These are phyloP conservation scores for Pempheris klunzingeri DNA, from an alignment of 2,797 vertebrate species.

Conservation along the genomic window DNA sequence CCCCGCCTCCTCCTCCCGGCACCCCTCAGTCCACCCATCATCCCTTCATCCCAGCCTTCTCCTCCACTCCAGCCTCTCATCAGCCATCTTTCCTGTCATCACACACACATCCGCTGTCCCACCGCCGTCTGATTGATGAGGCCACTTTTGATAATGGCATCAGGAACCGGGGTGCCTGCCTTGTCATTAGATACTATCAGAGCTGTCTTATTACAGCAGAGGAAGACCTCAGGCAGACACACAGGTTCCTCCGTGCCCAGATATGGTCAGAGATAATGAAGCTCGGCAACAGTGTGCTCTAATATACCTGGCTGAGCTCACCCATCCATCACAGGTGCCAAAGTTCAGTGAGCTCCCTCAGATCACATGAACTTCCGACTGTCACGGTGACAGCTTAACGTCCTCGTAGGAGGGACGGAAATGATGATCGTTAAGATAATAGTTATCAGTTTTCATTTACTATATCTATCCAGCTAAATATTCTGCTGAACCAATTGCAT, in stretches of 20 bases:
- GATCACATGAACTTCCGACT: constrained; percentile 59
- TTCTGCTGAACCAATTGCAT: background rate
- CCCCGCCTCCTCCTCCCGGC: constrained; percentile 67
- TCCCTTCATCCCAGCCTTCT: constrained; percentile 50
- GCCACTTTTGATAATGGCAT: constrained; percentile 85
- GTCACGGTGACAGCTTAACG: constrained; percentile 46
- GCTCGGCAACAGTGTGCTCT: constrained; percentile 56
- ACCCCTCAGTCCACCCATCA: constrained; percentile 55
- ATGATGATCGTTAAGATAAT: constrained; percentile 3
- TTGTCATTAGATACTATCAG: constrained; percentile 85
- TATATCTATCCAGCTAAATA: background rate
- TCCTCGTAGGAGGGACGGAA: constrained; percentile 14
- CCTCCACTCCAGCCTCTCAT: constrained; percentile 78
- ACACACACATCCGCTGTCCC: constrained; percentile 75
- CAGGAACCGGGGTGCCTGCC: constrained; percentile 82
- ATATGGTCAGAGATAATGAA: constrained; percentile 73
- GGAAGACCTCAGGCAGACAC: constrained; percentile 71
- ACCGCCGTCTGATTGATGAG: constrained; percentile 79
- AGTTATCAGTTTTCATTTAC: background rate
- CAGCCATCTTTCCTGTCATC: constrained; percentile 81
- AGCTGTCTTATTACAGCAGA: constrained; percentile 79
- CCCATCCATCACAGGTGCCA: constrained; percentile 70
- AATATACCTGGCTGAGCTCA: constrained; percentile 69
- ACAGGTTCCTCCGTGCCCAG: constrained; percentile 53
- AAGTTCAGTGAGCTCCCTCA: constrained; percentile 62